Percentiles rank a stretch among this genome's conserved stretches.
Conservation (phyloP, 2,888 invertebrate species). For the Celastrina argiolus region DNA sequence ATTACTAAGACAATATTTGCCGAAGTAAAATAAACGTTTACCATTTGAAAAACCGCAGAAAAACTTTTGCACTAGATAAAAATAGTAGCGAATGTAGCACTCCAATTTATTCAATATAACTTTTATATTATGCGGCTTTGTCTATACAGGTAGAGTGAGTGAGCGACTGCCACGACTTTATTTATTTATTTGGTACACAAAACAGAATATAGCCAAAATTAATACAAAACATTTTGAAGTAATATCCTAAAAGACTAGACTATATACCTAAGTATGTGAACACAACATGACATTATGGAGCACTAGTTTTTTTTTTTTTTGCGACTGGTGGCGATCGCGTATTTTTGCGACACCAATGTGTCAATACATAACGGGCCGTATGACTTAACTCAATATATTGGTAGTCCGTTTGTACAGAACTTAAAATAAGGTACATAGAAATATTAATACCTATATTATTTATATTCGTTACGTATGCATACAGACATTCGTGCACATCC, state of each 20-base stretch:
- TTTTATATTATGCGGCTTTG: not conserved
- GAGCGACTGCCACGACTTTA: too few relatives aligned
- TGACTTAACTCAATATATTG: too few relatives aligned
- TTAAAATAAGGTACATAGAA: not conserved
- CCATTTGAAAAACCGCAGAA: slow-evolving; percentile 7
- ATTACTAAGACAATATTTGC: slow-evolving; percentile 1
- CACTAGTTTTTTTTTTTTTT: too few relatives aligned
- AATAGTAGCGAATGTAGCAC: not conserved
- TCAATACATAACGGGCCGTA: too few relatives aligned
- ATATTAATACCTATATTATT: not conserved
- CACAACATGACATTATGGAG: too few relatives aligned
- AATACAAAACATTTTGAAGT: too few relatives aligned
- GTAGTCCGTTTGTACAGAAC: not conserved
- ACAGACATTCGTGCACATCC: not conserved
- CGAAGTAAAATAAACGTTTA: slow-evolving; percentile 1
- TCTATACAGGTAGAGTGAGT: not conserved
- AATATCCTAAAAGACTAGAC: too few relatives aligned
- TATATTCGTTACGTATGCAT: not conserved
- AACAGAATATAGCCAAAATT: too few relatives aligned
- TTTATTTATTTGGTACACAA: too few relatives aligned
- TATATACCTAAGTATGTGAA: too few relatives aligned
- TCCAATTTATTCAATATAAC: not conserved
- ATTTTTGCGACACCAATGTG: too few relatives aligned
- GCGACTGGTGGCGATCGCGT: too few relatives aligned
- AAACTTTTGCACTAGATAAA: not conserved